phyloP scores from a whole-genome alignment of 2,888 invertebrate genomes.

The Brachyptera putata region DNA sequence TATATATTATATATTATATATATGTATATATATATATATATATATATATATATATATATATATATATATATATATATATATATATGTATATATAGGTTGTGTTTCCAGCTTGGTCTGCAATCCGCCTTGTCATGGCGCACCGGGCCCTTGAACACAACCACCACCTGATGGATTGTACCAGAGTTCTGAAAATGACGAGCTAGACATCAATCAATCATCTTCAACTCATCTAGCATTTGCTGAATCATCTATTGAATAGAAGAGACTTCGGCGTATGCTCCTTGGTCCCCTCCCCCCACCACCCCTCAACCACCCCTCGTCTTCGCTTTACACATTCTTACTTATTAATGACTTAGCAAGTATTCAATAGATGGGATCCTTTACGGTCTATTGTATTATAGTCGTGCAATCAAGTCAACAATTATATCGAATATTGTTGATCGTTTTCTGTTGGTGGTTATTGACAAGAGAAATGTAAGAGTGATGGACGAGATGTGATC shows the following conservation, averaged over 20 bases:
- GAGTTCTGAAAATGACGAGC: constrained; percentile 10
- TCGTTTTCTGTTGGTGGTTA: no score
- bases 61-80: no score
- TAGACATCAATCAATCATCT: constrained; percentile 25
- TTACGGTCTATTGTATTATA: neutral
- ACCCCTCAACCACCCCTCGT: no score
- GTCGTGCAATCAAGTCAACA: no score
- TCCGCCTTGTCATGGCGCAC: constrained; percentile 21
- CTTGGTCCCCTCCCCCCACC: neutral
- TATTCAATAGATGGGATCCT: constrained; percentile 24
- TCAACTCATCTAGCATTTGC: constrained; percentile 21
- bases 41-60: no score
- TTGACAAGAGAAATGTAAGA: no score
- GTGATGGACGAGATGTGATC: no score
- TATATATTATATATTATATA: no score
- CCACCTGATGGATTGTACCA: constrained; percentile 19
- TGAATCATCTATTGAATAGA: constrained; percentile 15
- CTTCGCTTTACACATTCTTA: no score
- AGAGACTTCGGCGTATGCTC: constrained; percentile 6
- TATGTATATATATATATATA: no score
- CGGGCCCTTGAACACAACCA: constrained; percentile 1
- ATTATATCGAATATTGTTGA: no score
- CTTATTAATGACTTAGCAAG: constrained; percentile 33
- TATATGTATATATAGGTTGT: no score
- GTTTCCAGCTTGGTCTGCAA: neutral